Conservation (phyloP, 1,140 invertebrate genomes). For the Drosophila subobscura region DNA sequence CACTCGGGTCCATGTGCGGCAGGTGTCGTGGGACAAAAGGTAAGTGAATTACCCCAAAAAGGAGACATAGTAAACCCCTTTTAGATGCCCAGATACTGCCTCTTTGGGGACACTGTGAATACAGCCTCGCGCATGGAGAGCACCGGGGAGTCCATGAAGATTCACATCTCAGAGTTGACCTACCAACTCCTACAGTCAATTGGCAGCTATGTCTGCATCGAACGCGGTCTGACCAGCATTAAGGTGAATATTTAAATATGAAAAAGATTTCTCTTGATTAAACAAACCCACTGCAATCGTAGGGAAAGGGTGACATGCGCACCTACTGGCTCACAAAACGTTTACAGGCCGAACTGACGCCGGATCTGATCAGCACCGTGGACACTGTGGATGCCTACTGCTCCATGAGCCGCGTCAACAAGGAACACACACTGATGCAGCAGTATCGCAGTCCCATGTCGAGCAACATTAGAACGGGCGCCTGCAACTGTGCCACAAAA, state of each 20-base stretch:
- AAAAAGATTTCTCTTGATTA: neutral
- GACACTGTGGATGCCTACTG: conserved; percentile 52
- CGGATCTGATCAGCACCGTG: conserved; percentile 77
- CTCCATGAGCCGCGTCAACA: conserved; percentile 10
- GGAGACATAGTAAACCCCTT: neutral
- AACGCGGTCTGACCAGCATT: conserved; percentile 88
- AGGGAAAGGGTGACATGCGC: conserved; percentile 95
- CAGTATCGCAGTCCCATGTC: conserved; percentile 23
- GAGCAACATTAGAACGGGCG: conserved; percentile 24
- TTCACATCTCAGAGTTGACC: conserved; percentile 96
- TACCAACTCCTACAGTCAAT: conserved; percentile 87
- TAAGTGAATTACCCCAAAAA: neutral
- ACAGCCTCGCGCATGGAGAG: conserved; percentile 95
- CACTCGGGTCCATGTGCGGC: conserved; percentile 93
- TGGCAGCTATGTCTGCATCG: conserved; percentile 86
- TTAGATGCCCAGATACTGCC: conserved; percentile 94
- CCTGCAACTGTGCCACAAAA: conserved; percentile 75
- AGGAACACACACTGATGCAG: conserved; percentile 25
- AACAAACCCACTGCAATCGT: conserved; percentile 20
- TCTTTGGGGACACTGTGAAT: conserved; percentile 97
- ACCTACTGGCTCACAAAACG: conserved; percentile 90
- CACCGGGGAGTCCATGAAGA: conserved; percentile 92
- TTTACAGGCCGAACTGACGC: conserved; percentile 48
- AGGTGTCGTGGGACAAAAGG: conserved; percentile 93
- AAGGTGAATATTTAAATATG: conserved; percentile 86